Percentiles rank a stretch among this genome's conserved stretches.
These are phyloP conservation scores for Leucozona laternaria DNA, from an alignment of 2,888 invertebrate genomes.

Conservation along the genomic window DNA sequence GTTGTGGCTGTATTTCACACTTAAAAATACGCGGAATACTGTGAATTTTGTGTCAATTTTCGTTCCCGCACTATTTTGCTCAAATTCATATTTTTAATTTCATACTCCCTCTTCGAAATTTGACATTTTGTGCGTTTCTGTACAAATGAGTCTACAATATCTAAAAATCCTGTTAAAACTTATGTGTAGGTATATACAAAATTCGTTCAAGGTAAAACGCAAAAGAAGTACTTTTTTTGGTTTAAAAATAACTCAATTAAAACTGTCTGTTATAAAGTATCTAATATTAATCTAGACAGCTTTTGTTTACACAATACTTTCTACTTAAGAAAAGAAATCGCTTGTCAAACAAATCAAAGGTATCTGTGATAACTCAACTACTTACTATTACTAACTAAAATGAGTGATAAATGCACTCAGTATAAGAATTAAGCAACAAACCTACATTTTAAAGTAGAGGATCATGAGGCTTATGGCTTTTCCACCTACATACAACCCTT, in stretches of 20 bases:
- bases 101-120: no score
- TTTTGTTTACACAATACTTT: not conserved
- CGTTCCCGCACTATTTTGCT: no score
- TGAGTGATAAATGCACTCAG: not conserved
- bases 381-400: not conserved
- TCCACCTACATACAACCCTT: conserved; percentile 16
- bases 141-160: no score
- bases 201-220: not conserved
- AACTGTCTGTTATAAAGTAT: conserved; percentile 3
- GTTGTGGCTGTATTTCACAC: no score
- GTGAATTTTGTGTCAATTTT: no score
- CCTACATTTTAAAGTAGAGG: not conserved
- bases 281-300: not conserved
- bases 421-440: not conserved
- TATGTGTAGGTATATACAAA: not conserved
- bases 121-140: no score
- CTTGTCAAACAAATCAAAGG: conserved; percentile 12
- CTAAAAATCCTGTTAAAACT: not conserved
- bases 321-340: conserved; percentile 9
- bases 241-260: not conserved
- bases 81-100: no score
- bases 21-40: no score
- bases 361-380: not conserved
- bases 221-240: not conserved
- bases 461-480: conserved; percentile 1